Evolutionary conservation across 2,113 vertebrate species (phyloP).

Genomic region (Leucopternis melanops): DNA sequence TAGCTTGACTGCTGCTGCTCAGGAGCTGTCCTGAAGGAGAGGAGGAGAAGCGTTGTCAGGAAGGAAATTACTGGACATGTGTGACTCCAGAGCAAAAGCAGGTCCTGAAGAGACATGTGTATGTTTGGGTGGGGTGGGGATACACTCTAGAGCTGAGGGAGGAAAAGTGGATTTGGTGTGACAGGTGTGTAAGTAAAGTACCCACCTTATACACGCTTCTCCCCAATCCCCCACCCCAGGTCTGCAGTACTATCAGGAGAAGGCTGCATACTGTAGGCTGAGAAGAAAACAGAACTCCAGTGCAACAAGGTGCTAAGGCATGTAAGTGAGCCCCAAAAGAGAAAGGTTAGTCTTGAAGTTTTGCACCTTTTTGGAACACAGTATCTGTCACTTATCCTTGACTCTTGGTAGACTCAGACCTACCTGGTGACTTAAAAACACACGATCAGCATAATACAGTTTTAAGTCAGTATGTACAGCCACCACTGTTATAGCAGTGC

Average conservation of each 20-base stretch:
- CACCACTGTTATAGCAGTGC: not conserved
- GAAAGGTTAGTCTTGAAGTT: not conserved
- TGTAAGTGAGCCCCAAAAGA: not conserved
- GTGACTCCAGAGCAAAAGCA: not conserved
- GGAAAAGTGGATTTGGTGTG: not conserved
- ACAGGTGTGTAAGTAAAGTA: not conserved
- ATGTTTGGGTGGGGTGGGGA: too few relatives aligned
- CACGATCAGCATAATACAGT: not conserved
- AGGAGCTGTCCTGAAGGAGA: not conserved
- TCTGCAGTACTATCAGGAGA: not conserved
- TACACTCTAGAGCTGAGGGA: not conserved
- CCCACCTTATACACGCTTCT: not conserved
- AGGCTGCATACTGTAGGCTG: not conserved
- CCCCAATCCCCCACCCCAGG: not conserved
- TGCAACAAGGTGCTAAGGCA: not conserved
- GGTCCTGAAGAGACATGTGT: not conserved
- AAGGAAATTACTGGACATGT: not conserved
- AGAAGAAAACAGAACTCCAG: not conserved
- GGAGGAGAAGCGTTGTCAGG: not conserved
- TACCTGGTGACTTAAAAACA: not conserved
- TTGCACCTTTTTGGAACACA: not conserved
- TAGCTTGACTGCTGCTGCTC: not conserved
- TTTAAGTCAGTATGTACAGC: not conserved
- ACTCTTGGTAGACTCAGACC: not conserved
- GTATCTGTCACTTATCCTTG: not conserved